Evolutionary conservation across 1,140 invertebrate species (phyloP).

Genomic region (Paracyclopina nana): DNA sequence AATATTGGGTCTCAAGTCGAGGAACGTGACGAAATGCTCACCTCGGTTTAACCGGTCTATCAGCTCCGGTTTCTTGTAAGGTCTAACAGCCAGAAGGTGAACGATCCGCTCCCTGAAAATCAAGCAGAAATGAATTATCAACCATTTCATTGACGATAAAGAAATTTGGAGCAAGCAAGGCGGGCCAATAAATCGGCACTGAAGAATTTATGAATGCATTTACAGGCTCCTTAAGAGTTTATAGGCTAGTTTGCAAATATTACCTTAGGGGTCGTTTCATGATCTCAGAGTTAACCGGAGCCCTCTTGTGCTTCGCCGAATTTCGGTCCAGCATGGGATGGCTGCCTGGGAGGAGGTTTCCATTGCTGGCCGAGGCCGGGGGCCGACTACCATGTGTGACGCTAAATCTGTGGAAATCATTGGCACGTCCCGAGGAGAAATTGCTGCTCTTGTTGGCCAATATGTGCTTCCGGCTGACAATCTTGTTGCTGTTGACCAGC

Average conservation of each 20-base stretch:
- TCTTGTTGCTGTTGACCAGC: background rate
- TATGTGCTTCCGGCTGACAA: background rate
- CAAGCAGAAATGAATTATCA: slow-evolving; percentile 21
- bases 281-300: background rate
- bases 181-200: no score
- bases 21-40: slow-evolving; percentile 27
- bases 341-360: no score
- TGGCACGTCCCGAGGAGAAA: no score
- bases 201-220: no score
- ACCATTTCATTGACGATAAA: background rate
- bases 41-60: slow-evolving; percentile 53
- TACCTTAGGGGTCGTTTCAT: background rate
- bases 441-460: no score
- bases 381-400: no score
- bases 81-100: slow-evolving; percentile 69
- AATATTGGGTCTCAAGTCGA: background rate
- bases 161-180: background rate
- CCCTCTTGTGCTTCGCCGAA: background rate
- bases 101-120: slow-evolving; percentile 62
- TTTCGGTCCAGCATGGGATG: slow-evolving; percentile 12
- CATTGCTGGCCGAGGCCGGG: no score
- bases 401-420: no score
- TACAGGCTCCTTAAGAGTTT: no score
- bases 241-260: no score
- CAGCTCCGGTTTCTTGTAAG: slow-evolving; percentile 78